Conservation (phyloP, 2,113 vertebrate genomes). For the Ammodramus savannarum region DNA sequence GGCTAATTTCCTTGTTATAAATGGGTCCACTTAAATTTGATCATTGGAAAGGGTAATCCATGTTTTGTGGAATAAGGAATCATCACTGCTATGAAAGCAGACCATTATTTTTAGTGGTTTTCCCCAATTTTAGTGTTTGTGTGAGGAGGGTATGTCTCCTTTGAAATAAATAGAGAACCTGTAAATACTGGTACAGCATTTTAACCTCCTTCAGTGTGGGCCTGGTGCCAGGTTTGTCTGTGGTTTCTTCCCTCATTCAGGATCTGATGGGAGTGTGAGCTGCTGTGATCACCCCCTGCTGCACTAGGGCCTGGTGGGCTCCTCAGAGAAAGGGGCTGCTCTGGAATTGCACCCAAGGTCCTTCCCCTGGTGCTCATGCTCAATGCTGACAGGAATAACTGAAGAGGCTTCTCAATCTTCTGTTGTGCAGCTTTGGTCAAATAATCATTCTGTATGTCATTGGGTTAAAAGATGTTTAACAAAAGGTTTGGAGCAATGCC, state of each 20-base stretch:
- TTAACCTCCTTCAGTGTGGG: accelerated
- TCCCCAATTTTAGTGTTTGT: background rate
- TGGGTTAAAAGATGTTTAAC: background rate
- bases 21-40: background rate
- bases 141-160: background rate
- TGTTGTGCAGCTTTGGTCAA: background rate
- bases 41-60: background rate
- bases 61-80: background rate
- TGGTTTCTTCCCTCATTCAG: background rate
- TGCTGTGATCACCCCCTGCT: background rate
- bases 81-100: background rate
- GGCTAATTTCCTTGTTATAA: background rate
- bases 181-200: background rate
- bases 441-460: background rate
- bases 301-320: accelerated
- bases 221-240: background rate
- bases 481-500: background rate
- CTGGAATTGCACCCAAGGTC: background rate
- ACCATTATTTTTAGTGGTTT: background rate
- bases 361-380: background rate
- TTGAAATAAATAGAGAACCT: background rate
- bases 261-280: accelerated
- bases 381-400: background rate
- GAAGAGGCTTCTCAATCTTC: background rate
- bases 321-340: background rate